Percentiles rank a stretch among this genome's conserved stretches.
phyloP scores from a whole-genome alignment of 2,888 invertebrate species.

The Chydorus sphaericus region DNA sequence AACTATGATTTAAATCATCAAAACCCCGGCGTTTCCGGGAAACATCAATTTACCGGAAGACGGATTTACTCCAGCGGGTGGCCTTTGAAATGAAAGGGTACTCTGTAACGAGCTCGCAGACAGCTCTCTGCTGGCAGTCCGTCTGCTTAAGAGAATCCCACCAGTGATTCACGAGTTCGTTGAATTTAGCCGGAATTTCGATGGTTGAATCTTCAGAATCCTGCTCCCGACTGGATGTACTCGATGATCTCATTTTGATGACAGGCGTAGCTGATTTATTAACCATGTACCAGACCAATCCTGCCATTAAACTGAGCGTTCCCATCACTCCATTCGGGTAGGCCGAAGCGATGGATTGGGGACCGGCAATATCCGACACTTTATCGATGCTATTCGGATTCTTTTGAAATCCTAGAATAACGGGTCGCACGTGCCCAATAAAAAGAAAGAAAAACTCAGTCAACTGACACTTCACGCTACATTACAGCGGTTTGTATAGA shows the following conservation, averaged over 20 bases:
- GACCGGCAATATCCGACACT: background rate
- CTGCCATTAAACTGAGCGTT: background rate
- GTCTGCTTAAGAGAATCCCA: background rate
- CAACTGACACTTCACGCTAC: background rate
- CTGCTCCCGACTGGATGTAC: background rate
- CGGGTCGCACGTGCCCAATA: background rate
- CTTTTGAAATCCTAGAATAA: no score
- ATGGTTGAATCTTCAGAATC: background rate
- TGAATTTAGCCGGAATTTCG: no score
- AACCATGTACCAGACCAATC: conserved; percentile 11
- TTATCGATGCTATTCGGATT: background rate
- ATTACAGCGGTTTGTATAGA: background rate
- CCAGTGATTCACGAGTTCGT: background rate
- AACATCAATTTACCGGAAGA: background rate
- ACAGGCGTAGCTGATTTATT: conserved; percentile 10
- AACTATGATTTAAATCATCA: no score
- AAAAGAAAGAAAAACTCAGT: background rate
- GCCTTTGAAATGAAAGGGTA: background rate
- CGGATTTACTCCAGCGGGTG: conserved; percentile 1
- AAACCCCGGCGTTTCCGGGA: no score
- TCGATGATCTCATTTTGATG: conserved; percentile 3
- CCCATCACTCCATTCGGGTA: conserved; percentile 7
- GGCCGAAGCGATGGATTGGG: background rate
- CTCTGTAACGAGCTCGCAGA: background rate
- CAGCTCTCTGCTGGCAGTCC: conserved; percentile 4